Evolutionary conservation across 1,140 invertebrate genomes (phyloP).

Genomic region (Drosophila lacteicornis): DNA sequence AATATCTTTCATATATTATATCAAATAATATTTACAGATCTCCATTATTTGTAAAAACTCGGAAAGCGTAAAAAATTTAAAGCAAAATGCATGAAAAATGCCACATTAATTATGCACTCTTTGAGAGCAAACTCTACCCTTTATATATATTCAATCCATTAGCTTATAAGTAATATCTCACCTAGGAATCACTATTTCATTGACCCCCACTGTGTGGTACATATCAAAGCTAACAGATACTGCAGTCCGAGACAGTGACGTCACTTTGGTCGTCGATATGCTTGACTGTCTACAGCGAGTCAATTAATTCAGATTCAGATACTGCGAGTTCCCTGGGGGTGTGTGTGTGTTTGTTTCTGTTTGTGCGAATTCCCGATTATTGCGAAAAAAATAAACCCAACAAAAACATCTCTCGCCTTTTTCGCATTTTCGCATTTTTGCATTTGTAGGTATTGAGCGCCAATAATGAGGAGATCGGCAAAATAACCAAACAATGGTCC

Average conservation of each 20-base stretch:
- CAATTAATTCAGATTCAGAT: constrained; percentile 50
- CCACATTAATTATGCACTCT: too few species aligned
- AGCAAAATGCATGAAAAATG: too few species aligned
- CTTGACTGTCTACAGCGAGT: constrained; percentile 53
- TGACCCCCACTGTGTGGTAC: constrained; percentile 17
- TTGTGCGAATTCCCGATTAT: constrained; percentile 27
- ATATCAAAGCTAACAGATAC: constrained; percentile 22
- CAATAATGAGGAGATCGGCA: constrained; percentile 68
- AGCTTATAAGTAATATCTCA: not conserved
- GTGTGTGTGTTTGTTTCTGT: constrained; percentile 4
- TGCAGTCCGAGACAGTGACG: constrained; percentile 47
- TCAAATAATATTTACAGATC: too few species aligned
- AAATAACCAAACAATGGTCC: constrained; percentile 72
- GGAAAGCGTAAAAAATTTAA: too few species aligned
- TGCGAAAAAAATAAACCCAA: constrained; percentile 21
- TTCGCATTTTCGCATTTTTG: not conserved
- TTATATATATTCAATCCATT: not conserved
- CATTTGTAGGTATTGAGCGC: constrained; percentile 60
- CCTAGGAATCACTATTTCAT: not conserved
- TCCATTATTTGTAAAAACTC: too few species aligned
- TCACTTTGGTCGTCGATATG: constrained; percentile 49
- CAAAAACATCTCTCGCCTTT: constrained; percentile 14
- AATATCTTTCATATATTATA: too few species aligned
- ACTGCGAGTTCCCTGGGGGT: not conserved
- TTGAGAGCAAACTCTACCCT: too few species aligned